phyloP scores from a whole-genome alignment of 2,797 vertebrate genomes.

The Semotilus atromaculatus region DNA sequence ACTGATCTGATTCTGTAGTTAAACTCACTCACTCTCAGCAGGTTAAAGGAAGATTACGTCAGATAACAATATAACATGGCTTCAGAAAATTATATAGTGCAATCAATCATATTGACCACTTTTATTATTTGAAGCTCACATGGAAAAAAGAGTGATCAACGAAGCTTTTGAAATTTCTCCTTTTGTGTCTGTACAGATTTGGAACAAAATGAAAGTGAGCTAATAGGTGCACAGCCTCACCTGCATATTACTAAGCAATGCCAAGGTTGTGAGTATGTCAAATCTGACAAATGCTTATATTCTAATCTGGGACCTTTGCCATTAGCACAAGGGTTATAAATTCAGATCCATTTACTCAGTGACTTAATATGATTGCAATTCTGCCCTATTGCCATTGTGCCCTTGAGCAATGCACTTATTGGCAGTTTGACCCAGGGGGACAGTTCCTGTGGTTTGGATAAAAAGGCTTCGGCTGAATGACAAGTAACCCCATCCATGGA shows the following conservation, averaged over 20 bases:
- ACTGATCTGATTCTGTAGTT: background rate
- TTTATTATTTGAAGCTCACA: background rate
- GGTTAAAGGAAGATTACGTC: background rate
- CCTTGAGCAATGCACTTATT: background rate
- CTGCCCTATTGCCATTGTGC: background rate
- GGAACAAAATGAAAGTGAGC: background rate
- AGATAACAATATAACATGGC: background rate
- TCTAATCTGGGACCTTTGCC: constrained; percentile 15
- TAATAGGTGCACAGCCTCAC: background rate
- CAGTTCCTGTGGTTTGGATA: background rate
- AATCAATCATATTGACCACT: background rate
- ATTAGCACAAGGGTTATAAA: constrained; percentile 29
- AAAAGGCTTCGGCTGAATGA: constrained; percentile 33
- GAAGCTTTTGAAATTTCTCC: background rate
- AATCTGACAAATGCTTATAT: constrained; percentile 2
- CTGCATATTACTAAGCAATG: background rate
- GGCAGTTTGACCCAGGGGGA: background rate
- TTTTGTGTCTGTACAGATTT: background rate
- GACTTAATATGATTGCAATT: constrained; percentile 25
- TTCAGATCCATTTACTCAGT: constrained; percentile 9
- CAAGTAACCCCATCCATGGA: constrained; percentile 16
- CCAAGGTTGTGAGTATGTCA: background rate
- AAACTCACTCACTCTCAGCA: background rate
- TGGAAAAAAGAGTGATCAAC: background rate
- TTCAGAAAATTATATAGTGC: background rate